Conservation (phyloP, 92 coral and sea anemone species). For the Blastomussa wellsi region DNA sequence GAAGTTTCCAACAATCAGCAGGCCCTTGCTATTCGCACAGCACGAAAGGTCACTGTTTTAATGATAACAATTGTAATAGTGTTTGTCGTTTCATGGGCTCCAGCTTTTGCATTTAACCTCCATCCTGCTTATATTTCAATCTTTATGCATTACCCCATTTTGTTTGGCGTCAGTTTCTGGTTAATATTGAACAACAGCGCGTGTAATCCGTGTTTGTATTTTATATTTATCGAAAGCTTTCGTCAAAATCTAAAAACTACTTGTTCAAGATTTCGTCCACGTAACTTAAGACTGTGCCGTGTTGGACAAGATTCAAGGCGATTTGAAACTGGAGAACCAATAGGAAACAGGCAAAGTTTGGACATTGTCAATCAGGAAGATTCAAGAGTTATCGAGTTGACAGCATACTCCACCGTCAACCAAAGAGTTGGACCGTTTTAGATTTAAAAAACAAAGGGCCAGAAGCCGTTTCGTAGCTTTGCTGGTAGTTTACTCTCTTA, state of each 20-base stretch:
- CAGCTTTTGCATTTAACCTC: background rate
- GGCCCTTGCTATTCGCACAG: slow-evolving; percentile 18
- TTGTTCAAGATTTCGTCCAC: background rate
- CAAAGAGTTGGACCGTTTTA: background rate
- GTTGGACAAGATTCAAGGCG: background rate
- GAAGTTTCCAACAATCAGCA: slow-evolving; percentile 18
- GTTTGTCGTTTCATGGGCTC: slow-evolving; percentile 25
- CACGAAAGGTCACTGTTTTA: slow-evolving; percentile 18
- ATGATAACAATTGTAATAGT: slow-evolving; percentile 19
- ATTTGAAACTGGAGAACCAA: background rate
- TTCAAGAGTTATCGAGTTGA: background rate
- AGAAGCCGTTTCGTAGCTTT: too few species aligned
- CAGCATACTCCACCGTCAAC: background rate
- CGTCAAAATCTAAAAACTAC: slow-evolving; percentile 3
- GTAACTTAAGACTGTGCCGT: background rate
- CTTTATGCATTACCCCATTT: background rate
- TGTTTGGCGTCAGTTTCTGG: background rate
- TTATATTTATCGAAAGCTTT: slow-evolving; percentile 27
- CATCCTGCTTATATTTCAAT: background rate
- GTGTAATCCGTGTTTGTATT: slow-evolving; percentile 33
- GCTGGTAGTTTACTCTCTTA: too few species aligned
- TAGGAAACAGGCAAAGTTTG: background rate
- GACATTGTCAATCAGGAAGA: background rate
- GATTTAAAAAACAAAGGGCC: background rate
- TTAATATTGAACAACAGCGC: slow-evolving; percentile 14